Percentiles rank a stretch among this genome's conserved stretches.
Evolutionary conservation across 2,113 vertebrate species (phyloP).

Genomic region (Pseudonaja textilis): DNA sequence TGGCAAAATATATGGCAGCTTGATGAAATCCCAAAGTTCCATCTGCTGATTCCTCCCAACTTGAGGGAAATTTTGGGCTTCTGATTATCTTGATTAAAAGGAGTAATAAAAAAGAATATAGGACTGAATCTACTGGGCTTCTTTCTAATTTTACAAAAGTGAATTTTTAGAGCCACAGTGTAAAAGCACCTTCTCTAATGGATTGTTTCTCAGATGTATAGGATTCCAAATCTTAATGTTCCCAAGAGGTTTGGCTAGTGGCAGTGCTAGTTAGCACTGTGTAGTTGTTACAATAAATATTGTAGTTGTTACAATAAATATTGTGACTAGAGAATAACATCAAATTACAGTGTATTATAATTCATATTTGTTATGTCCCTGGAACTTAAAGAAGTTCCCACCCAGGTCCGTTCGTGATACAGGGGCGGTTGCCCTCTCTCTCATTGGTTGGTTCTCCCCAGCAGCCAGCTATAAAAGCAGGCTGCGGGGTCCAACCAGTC

Average conservation of each 20-base stretch:
- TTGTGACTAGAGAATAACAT: background rate
- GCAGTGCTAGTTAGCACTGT: background rate
- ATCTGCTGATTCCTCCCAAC: background rate
- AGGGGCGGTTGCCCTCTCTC: no score
- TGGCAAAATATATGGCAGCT: background rate
- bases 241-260: background rate
- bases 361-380: no score
- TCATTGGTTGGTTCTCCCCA: no score
- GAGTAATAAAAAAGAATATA: background rate
- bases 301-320: no score
- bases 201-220: background rate
- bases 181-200: background rate
- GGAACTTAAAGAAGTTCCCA: no score
- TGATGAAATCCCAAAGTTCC: background rate
- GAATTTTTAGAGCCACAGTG: background rate
- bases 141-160: background rate
- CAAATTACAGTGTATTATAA: slow-evolving; percentile 31
- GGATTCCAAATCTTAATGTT: background rate
- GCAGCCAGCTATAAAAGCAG: no score
- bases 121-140: background rate
- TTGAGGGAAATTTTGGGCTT: background rate
- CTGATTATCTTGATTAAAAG: background rate
- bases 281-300: no score
- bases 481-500: no score
- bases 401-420: no score